Evolutionary conservation across 2,888 invertebrate species (phyloP), one percentile per base, ranked within the genome.

Genomic region (Pyrgus malvae): DNA sequence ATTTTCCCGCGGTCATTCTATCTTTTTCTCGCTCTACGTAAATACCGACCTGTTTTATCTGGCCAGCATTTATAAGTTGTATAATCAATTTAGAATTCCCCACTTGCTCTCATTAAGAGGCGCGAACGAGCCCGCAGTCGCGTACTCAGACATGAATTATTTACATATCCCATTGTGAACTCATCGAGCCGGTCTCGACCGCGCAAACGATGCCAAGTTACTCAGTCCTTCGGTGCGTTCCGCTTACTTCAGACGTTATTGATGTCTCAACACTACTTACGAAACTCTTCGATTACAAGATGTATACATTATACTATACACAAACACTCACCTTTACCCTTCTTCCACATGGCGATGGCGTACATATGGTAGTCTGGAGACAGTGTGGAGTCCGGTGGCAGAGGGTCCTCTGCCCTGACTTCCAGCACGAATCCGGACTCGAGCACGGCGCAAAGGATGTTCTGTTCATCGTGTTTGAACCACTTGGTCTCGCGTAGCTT

Each of bases 381-480:
- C 66, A 91, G 62, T 33, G 73, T 64, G 1, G 90, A 81, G 65
- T 90, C 91, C 42, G 87, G 82, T 38, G 89, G 87, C 64, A 90
- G 66, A 1, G 87, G 83, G 56, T 91, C 88, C 65, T 87, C 85
- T 44, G 91, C 91, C 62, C 87, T 82, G 63, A 93, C 91, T 77
- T 95, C 94, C 61, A 94, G 91, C 65, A 95, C 92, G 80, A 94
- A 94, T 53, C 95, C 95, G 35, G 93, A 91, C 79, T 94, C 93
- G 69, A 94, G 91, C 55, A 94, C 94, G 51, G 94, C 93, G 78
- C 93, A 94, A 64, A 95, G 90, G 66, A 94, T 93, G 68, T 93
- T 92, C 72, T 93, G 91, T 83, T 94, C 94, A 67, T 93, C 93
- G 64, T 93, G 92, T 64, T 91, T 92, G 75, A 94, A 94, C 95